Conservation (phyloP, 2,113 vertebrate genomes). For the Aptenodytes forsteri region DNA sequence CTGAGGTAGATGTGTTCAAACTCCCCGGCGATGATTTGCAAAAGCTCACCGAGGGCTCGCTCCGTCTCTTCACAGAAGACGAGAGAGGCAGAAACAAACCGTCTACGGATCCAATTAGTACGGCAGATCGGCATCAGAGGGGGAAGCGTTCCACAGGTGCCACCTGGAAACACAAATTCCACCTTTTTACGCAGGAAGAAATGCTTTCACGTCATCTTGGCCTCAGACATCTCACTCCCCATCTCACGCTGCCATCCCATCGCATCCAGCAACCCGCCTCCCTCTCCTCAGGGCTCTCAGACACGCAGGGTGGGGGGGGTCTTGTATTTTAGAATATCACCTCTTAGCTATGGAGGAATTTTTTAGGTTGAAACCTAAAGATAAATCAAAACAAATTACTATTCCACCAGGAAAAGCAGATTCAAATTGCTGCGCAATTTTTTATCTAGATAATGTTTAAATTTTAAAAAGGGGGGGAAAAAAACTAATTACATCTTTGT, state of each 20-base stretch:
- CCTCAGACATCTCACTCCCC: background rate
- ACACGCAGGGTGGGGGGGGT: too few relatives aligned
- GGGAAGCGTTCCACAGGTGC: background rate
- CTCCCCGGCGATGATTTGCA: background rate
- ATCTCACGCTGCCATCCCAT: background rate
- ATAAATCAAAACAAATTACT: background rate
- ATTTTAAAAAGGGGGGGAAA: background rate
- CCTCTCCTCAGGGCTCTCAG: background rate
- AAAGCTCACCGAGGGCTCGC: rapidly evolving
- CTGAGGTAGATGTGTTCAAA: background rate
- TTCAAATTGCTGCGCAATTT: background rate
- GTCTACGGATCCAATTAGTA: rapidly evolving
- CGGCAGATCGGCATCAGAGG: rapidly evolving
- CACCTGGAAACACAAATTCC: background rate
- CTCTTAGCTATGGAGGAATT: background rate
- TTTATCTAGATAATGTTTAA: constrained; percentile 61
- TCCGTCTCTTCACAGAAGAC: rapidly evolving
- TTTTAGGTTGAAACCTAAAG: background rate
- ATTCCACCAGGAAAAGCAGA: background rate
- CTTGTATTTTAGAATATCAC: too few relatives aligned
- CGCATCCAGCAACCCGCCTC: background rate
- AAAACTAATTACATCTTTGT: constrained; percentile 78
- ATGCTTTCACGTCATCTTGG: rapidly evolving
- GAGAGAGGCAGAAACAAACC: background rate
- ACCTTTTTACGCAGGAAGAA: background rate